A percentile compares a stretch with the other conserved stretches of the same genome.
Evolutionary conservation across 2,113 vertebrate genomes (phyloP).

Genomic region (Holacanthus passer): DNA sequence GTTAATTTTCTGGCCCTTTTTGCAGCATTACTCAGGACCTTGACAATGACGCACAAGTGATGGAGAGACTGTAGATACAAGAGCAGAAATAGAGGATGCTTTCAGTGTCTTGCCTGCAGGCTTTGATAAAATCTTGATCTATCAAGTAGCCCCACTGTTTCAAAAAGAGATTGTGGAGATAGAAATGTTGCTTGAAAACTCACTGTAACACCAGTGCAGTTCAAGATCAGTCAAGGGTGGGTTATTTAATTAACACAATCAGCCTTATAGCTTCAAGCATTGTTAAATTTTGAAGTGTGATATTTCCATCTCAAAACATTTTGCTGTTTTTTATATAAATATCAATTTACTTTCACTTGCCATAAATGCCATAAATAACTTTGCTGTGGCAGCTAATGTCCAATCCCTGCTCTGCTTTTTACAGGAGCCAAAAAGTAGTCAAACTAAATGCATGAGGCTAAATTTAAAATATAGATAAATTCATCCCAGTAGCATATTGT

Average conservation of each 20-base stretch:
- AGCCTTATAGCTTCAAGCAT: background rate
- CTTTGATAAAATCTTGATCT: slow-evolving; percentile 7
- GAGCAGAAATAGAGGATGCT: background rate
- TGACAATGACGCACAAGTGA: slow-evolving; percentile 5
- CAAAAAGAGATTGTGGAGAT: slow-evolving; percentile 1
- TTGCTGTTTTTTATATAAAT: too few species aligned
- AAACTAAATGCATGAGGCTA: background rate
- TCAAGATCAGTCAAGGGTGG: background rate
- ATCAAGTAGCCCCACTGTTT: background rate
- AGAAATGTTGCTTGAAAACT: background rate
- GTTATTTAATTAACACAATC: background rate
- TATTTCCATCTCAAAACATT: background rate
- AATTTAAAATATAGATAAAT: slow-evolving; percentile 10
- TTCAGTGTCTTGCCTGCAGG: background rate
- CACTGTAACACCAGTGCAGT: background rate
- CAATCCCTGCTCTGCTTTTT: background rate
- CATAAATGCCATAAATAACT: background rate
- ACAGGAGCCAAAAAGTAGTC: background rate
- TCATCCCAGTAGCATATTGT: slow-evolving; percentile 15
- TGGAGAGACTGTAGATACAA: background rate
- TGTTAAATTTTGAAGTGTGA: background rate
- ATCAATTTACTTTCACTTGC: background rate
- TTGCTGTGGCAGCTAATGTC: background rate
- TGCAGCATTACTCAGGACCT: background rate
- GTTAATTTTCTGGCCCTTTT: background rate